A percentile compares a stretch with the other conserved stretches of the same genome.
These are phyloP conservation scores for Chironomus tentans DNA, from an alignment of 2,888 invertebrate genomes.

Conservation along the genomic window DNA sequence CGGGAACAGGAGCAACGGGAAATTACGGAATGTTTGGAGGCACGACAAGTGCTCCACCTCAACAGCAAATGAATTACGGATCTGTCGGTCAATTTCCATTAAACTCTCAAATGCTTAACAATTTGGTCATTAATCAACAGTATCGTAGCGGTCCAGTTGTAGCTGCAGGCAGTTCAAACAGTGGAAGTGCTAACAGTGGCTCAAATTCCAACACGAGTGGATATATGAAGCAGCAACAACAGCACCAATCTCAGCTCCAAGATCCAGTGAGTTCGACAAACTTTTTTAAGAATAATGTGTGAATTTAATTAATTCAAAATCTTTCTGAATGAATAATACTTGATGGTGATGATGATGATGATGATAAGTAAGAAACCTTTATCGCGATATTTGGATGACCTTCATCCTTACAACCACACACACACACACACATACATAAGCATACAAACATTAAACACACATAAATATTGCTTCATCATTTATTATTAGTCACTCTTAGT, in stretches of 20 bases:
- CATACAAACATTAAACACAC: neutral
- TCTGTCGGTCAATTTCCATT: slow-evolving; percentile 46
- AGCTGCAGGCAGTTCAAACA: slow-evolving; percentile 28
- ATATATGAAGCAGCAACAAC: slow-evolving; percentile 40
- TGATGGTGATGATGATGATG: no score
- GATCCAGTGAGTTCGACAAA: slow-evolving; percentile 39
- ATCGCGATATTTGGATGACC: neutral
- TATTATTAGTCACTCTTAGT: neutral
- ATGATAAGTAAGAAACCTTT: neutral
- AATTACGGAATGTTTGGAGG: slow-evolving; percentile 40
- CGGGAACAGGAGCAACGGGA: slow-evolving; percentile 36
- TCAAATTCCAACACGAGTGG: neutral
- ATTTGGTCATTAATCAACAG: slow-evolving; percentile 42
- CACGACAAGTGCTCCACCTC: slow-evolving; percentile 34
- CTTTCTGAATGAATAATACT: neutral
- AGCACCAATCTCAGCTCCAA: slow-evolving; percentile 41
- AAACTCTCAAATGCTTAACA: slow-evolving; percentile 55
- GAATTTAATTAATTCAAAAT: slow-evolving; percentile 14
- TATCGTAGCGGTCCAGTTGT: slow-evolving; percentile 39
- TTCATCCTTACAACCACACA: neutral
- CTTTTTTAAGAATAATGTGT: slow-evolving; percentile 28
- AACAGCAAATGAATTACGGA: slow-evolving; percentile 41
- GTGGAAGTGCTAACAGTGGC: neutral
- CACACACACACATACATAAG: neutral
- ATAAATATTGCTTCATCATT: slow-evolving; percentile 5